phyloP scores from a whole-genome alignment of 92 coral and sea anemone species.

The Pocillopora grandis region DNA sequence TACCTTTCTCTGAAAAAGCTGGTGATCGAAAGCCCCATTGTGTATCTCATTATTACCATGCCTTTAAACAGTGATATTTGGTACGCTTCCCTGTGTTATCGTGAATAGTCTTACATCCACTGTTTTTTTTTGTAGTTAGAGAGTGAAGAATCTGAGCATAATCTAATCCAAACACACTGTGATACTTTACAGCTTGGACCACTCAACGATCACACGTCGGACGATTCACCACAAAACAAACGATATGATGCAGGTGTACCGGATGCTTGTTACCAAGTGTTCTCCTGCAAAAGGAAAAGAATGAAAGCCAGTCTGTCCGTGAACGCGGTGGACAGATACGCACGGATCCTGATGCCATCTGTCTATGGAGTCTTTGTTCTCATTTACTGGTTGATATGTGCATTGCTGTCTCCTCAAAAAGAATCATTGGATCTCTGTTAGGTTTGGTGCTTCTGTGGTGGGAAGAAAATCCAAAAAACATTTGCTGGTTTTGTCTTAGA shows the following conservation, averaged over 20 bases:
- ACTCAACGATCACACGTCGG: neutral
- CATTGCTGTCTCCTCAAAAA: constrained; percentile 27
- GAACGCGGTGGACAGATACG: constrained; percentile 25
- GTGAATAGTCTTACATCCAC: no score
- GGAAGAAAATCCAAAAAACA: neutral
- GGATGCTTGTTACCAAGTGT: constrained; percentile 13
- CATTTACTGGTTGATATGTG: constrained; percentile 43
- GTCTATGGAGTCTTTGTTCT: constrained; percentile 15
- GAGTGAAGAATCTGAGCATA: no score
- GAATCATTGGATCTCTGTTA: constrained; percentile 28
- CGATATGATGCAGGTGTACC: neutral
- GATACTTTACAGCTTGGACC: constrained; percentile 7
- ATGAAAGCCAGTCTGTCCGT: neutral
- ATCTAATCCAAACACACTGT: neutral
- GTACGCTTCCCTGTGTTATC: no score
- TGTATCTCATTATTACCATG: no score
- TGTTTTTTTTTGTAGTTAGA: no score
- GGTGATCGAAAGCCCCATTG: no score
- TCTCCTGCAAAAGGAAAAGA: neutral
- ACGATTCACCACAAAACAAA: neutral
- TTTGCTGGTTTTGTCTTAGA: neutral
- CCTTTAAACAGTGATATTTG: no score
- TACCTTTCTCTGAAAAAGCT: no score
- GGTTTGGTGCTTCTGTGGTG: neutral
- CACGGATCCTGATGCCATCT: constrained; percentile 21